These are phyloP conservation scores for Cordilura impudica DNA, from an alignment of 2,888 invertebrate genomes.

Conservation along the genomic window DNA sequence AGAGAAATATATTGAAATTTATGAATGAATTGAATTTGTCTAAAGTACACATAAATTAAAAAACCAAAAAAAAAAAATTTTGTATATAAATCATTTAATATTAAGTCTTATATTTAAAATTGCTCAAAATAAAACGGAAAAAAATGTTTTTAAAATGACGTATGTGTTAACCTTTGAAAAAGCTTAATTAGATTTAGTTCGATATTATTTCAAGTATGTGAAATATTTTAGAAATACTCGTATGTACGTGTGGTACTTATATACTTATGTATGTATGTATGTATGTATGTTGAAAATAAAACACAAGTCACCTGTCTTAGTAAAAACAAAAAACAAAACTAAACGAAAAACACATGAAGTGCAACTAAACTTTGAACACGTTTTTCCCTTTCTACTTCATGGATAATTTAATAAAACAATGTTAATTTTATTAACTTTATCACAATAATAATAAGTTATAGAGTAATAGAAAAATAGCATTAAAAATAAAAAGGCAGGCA, in stretches of 20 bases:
- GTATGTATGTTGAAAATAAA: no score
- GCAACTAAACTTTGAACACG: constrained; percentile 29
- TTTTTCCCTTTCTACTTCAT: constrained; percentile 26
- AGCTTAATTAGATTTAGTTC: constrained; percentile 5
- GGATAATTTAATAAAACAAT: constrained; percentile 32
- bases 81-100: background rate
- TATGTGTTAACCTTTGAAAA: constrained; percentile 30
- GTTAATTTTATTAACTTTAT: constrained; percentile 56
- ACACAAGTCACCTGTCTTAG: background rate
- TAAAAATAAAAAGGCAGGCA: constrained; percentile 10
- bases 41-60: background rate
- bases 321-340: background rate
- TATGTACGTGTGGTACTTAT: no score
- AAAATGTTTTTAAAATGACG: no score
- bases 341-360: constrained; percentile 1
- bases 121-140: background rate
- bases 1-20: constrained; percentile 8
- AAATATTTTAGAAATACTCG: no score
- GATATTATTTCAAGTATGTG: background rate
- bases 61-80: constrained; percentile 1
- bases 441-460: constrained; percentile 12
- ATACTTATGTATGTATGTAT: no score
- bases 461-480: constrained; percentile 1
- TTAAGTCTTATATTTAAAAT: background rate
- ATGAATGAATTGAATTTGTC: constrained; percentile 24